These are phyloP conservation scores for Coenobita brevimanus DNA, from an alignment of 1,140 invertebrate species.

Conservation along the genomic window DNA sequence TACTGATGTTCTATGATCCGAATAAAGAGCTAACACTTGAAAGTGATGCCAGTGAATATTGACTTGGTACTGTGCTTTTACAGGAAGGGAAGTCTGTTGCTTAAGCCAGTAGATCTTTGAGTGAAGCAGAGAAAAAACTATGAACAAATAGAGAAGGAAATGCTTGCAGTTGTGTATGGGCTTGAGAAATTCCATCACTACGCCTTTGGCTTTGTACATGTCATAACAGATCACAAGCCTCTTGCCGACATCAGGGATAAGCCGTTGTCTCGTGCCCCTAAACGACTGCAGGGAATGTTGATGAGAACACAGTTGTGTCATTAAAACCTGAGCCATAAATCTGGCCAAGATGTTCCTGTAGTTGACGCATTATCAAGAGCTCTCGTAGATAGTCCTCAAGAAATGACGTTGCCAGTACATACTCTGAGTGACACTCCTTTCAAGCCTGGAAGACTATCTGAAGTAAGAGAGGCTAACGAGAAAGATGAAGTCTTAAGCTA, in stretches of 20 bases:
- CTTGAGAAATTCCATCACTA: slow-evolving; percentile 25
- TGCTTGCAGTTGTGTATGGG: neutral
- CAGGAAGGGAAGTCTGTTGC: neutral
- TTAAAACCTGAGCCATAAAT: too few relatives aligned
- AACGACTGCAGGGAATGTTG: too few relatives aligned
- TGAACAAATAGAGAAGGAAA: neutral
- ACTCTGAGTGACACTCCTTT: too few relatives aligned
- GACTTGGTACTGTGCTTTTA: neutral
- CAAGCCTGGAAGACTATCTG: too few relatives aligned
- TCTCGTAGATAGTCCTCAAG: too few relatives aligned
- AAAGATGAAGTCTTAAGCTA: too few relatives aligned
- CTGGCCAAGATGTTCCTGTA: too few relatives aligned
- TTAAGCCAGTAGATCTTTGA: neutral
- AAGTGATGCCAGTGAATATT: neutral
- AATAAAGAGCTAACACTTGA: neutral
- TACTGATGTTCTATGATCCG: neutral
- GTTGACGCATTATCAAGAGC: too few relatives aligned
- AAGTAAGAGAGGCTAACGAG: too few relatives aligned
- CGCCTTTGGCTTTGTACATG: neutral
- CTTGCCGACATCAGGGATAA: neutral
- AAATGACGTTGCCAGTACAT: too few relatives aligned
- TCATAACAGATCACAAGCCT: neutral
- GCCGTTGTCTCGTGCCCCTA: neutral
- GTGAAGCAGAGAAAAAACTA: neutral
- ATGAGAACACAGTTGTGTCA: too few relatives aligned